Evolutionary conservation across 2,113 vertebrate species (phyloP).

Genomic region (Pteruthius melanotis): DNA sequence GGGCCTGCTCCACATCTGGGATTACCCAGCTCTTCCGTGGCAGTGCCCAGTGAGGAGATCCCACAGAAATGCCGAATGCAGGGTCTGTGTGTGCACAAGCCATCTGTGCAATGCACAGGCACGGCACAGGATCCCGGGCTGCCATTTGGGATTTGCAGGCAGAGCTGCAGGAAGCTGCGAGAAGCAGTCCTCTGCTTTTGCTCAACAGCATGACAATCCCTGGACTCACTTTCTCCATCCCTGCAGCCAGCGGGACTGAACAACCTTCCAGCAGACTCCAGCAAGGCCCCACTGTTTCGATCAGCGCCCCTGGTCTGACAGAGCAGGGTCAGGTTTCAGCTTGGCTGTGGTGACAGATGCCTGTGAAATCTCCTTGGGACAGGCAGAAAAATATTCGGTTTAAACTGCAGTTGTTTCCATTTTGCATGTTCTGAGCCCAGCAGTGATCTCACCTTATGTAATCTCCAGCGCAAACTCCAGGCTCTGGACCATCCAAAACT

Average conservation of each 20-base stretch:
- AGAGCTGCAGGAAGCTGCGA: neutral
- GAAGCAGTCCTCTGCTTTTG: conserved; percentile 11
- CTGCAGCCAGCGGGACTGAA: neutral
- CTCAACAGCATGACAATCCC: conserved; percentile 19
- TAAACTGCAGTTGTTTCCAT: neutral
- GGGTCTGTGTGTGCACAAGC: neutral
- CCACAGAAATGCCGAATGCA: neutral
- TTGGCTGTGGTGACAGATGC: neutral
- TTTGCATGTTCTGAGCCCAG: neutral
- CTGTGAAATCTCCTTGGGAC: conserved; percentile 23
- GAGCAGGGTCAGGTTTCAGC: conserved; percentile 10
- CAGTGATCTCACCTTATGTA: conserved; percentile 49
- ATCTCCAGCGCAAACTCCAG: neutral
- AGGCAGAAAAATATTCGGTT: neutral
- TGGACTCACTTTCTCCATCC: conserved; percentile 17
- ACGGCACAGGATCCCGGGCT: neutral
- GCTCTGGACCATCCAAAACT: neutral
- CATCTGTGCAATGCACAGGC: neutral
- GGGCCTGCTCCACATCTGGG: neutral
- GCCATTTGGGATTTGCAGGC: neutral
- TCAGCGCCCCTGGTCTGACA: neutral
- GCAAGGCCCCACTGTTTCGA: neutral
- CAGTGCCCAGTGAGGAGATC: neutral
- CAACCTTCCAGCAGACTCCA: conserved; percentile 1
- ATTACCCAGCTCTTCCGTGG: rapidly evolving